phyloP scores from a whole-genome alignment of 2,888 invertebrate species.

The Dicyrtomina minuta region DNA sequence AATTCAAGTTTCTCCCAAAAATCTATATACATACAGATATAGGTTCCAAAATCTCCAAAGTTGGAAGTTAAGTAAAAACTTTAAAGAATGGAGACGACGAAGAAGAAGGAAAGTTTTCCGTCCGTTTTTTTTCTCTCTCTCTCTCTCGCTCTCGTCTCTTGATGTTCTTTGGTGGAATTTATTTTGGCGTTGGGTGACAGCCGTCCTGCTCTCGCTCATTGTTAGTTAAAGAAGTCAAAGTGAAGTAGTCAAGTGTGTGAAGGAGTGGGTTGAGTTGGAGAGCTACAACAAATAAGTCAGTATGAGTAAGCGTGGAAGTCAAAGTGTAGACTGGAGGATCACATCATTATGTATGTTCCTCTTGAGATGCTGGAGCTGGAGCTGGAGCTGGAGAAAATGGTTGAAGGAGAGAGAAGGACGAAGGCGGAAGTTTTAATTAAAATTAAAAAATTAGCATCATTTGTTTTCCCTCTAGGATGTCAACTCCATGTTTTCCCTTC shows the following conservation, averaged over 20 bases:
- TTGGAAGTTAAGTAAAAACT: not conserved
- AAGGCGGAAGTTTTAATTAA: constrained; percentile 47
- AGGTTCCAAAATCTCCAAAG: no score
- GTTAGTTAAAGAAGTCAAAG: no score
- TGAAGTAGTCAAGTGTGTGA: no score
- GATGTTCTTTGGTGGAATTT: constrained; percentile 10
- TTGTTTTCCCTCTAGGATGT: constrained; percentile 38
- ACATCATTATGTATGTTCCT: no score
- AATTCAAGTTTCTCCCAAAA: no score
- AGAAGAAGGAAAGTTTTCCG: not conserved
- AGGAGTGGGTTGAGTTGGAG: not conserved
- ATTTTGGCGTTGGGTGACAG: constrained; percentile 29
- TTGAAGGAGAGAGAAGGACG: constrained; percentile 3
- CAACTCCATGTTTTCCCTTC: constrained; percentile 17
- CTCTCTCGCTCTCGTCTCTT: no score
- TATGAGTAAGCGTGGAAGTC: not conserved
- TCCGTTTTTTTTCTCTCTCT: no score
- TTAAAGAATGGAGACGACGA: constrained; percentile 4
- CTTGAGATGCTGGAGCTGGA: no score
- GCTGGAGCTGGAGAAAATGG: no score
- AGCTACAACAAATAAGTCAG: not conserved
- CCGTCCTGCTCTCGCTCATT: not conserved
- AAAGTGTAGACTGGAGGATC: constrained; percentile 11
- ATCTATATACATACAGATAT: no score
- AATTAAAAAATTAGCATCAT: constrained; percentile 51